Evolutionary conservation across 2,797 vertebrate genomes (phyloP), one percentile per base, ranked within the genome.

Genomic region (Sciaenops ocellatus): DNA sequence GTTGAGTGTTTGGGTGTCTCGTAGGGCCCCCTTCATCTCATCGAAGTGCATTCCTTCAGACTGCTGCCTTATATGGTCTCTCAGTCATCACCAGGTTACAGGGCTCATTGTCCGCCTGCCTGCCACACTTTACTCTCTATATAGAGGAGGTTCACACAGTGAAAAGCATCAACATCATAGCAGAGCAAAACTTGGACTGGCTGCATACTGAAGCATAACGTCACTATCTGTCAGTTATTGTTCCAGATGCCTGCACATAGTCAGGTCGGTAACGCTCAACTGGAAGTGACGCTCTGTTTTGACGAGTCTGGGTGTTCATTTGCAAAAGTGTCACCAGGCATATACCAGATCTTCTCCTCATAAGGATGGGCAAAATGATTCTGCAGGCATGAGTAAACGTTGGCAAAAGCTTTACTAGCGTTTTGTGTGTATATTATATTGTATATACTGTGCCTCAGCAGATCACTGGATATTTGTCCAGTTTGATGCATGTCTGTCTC

Each of bases 41-140:
- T 48, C 30, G 50, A 44, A 17, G 60, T 46, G 30, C 80, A 55
- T 82, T 78, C 77, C 79, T 55, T 22, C 67, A 71, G 54, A 50
- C 42, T 28, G 69, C 61, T 66, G 68, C 85, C 86, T 84, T 87
- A 87, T 86, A 80, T 78, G 83, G 85, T 82, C 69, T 30, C 16
- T 69, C 57, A 38, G 34, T 38, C 34, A 63, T 76, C 65, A 55
- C 17, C 28, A 34, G 76, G 65, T 79, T 18, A 22, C 15, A 38
- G 15, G 66, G 50, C 60, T 63, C 48, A 57, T 59, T 75, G 67
- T 63, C 54, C 16, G 64, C 28, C 46, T 20, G 66, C 4, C 71
- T 77, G 81, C 44, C 78, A 86, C 72, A 55, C 69, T 56, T 69
- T 30, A 20, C 18, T 13, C 62, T 74, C 54, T 17, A 60, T 64